Evolutionary conservation across 2,888 invertebrate genomes (phyloP).

Genomic region (Scelioninae gen. 1): DNA sequence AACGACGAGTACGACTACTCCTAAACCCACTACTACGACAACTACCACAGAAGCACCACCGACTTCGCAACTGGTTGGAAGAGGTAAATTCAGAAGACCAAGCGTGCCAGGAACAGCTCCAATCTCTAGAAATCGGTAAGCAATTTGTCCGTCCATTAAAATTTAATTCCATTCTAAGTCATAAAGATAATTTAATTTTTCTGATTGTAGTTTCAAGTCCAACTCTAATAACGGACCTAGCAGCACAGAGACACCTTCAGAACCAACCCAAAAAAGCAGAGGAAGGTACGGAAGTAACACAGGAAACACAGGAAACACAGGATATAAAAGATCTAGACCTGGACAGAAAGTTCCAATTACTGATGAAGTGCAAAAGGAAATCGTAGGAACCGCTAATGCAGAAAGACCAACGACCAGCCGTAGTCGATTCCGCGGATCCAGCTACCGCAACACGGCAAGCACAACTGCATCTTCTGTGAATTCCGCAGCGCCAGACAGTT

Average conservation of each 20-base stretch:
- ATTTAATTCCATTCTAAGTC: neutral
- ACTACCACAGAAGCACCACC: slow-evolving; percentile 73
- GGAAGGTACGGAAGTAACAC: slow-evolving; percentile 77
- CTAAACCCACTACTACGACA: slow-evolving; percentile 60
- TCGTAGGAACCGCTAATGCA: slow-evolving; percentile 73
- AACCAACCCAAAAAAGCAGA: slow-evolving; percentile 76
- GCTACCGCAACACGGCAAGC: slow-evolving; percentile 69
- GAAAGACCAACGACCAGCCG: slow-evolving; percentile 76
- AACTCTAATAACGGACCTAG: slow-evolving; percentile 76
- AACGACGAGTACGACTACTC: slow-evolving; percentile 64
- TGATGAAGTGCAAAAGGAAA: slow-evolving; percentile 81
- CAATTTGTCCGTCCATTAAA: neutral
- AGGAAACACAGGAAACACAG: slow-evolving; percentile 61
- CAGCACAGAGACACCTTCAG: slow-evolving; percentile 71
- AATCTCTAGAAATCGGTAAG: slow-evolving; percentile 65
- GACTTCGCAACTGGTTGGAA: slow-evolving; percentile 40
- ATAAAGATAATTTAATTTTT: too few relatives aligned
- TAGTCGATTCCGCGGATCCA: too few relatives aligned
- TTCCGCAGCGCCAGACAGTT: slow-evolving; percentile 67
- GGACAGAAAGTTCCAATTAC: slow-evolving; percentile 72
- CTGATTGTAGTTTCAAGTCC: slow-evolving; percentile 79
- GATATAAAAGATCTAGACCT: slow-evolving; percentile 80
- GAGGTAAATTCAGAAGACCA: slow-evolving; percentile 69
- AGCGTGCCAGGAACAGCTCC: slow-evolving; percentile 42
- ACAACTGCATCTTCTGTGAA: slow-evolving; percentile 73